Conservation (phyloP, 2,113 vertebrate species). For the Xenotilapia leptura region DNA sequence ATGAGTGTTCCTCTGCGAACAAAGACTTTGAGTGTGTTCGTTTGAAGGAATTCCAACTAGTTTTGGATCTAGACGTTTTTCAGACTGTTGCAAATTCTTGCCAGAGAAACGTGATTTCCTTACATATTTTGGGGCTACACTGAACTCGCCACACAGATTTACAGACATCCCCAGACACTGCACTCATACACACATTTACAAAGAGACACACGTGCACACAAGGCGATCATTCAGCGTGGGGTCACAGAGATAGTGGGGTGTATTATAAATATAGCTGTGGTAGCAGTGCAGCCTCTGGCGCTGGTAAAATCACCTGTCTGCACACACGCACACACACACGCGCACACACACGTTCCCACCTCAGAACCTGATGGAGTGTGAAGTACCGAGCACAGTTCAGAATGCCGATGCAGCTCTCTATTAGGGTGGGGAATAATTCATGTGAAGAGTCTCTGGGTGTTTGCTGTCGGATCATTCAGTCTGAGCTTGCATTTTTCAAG, state of each 20-base stretch:
- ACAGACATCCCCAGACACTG: background rate
- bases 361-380: conserved; percentile 31
- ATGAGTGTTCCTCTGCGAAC: background rate
- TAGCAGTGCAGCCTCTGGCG: conserved; percentile 2
- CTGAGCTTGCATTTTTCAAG: background rate
- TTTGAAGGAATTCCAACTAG: background rate
- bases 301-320: conserved; percentile 29
- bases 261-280: conserved; percentile 19
- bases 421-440: conserved; percentile 53
- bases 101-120: background rate
- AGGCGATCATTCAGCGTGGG: background rate
- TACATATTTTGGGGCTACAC: background rate
- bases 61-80: background rate
- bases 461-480: conserved; percentile 12
- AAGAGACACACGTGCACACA: background rate
- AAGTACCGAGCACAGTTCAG: conserved; percentile 28
- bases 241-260: conserved; percentile 8
- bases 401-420: conserved; percentile 36
- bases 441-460: conserved; percentile 25
- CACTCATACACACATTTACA: background rate
- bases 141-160: background rate
- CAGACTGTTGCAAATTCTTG: background rate
- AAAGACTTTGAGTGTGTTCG: background rate
- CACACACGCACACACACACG: background rate
- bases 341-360: background rate